Evolutionary conservation across 2,113 vertebrate species (phyloP).

Genomic region (Phoxinus phoxinus): DNA sequence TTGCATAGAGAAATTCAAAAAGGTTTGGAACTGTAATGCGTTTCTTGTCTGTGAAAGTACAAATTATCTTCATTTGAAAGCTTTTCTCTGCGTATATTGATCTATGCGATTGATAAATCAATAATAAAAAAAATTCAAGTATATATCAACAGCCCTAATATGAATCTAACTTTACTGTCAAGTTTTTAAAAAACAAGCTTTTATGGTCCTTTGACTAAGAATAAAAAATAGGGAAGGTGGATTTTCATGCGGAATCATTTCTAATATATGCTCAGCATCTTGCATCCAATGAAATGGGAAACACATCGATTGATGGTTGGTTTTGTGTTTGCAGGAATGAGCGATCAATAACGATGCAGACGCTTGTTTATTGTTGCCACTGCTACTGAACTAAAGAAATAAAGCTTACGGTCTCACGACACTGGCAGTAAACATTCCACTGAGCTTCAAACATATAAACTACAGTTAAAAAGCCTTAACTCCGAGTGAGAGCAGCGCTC

Average conservation of each 20-base stretch:
- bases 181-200: slow-evolving; percentile 28
- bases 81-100: background rate
- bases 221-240: slow-evolving; percentile 1
- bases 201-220: background rate
- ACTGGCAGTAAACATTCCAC: slow-evolving; percentile 16
- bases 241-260: slow-evolving; percentile 40
- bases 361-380: slow-evolving; percentile 51
- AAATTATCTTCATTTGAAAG: background rate
- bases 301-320: slow-evolving; percentile 49
- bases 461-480: background rate
- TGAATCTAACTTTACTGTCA: slow-evolving; percentile 44
- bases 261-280: slow-evolving; percentile 37
- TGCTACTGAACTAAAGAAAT: slow-evolving; percentile 27
- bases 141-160: slow-evolving; percentile 19
- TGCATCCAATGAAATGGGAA: slow-evolving; percentile 39
- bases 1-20: background rate
- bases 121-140: no score
- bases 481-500: background rate
- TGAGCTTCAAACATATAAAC: slow-evolving; percentile 21
- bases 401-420: slow-evolving; percentile 34
- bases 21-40: background rate
- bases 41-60: background rate
- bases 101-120: background rate
- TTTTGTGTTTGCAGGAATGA: slow-evolving; percentile 43
- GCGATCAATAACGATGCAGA: slow-evolving; percentile 59